Base-by-base conservation (phyloP, 2,888 invertebrate genomes). In the Netelia inedita region DNA sequence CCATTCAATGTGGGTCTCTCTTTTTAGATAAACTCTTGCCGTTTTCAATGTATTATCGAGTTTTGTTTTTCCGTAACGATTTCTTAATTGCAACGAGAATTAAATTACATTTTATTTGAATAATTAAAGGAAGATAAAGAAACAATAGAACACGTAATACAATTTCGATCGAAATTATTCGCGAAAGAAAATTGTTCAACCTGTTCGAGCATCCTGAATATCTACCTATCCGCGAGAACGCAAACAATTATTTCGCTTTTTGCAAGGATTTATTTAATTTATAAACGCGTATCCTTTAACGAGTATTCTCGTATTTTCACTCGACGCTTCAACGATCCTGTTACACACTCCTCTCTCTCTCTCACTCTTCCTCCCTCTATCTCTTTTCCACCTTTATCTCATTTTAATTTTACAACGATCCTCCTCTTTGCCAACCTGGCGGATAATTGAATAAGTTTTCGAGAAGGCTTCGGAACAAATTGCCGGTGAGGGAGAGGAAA, bases 371-470 rank as follows among this genome's bases (percentile, higher is more conserved):
- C 8, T 21, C 61, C 23, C 23, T 81, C 66, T 55, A 63, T 59
- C 21, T 19, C 57, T 6, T 19, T 6, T 16, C 16, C 57, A 57
- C 46, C 63, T 50, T 59, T n/a, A 57, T 65, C 71, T 59, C 66
- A 65, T 83, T 83, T 19, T 71, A 46, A 74, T 78, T 81, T 55
- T 23, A 63, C 59, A 75, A 11, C 43, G 66, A 79, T 71, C 61
- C 79, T 81, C 68, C 75, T 81, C 55, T 72, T 74, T 71, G 41
- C 59, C 50, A 83, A 76, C 68, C 63, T 68, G 57, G 71, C 75
- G 66, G 80, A 83, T 85, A 86, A 86, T 87, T 86, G 79, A 83
- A 85, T 82, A 86, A 86, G 80, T 86, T 87, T 87, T 87, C 73
- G 79, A 85, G 85, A 76, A 84, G 59, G 46, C 63, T 79, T 75